Base-by-base conservation (phyloP, 2,797 vertebrate genomes). In the Potorous gilbertii region DNA sequence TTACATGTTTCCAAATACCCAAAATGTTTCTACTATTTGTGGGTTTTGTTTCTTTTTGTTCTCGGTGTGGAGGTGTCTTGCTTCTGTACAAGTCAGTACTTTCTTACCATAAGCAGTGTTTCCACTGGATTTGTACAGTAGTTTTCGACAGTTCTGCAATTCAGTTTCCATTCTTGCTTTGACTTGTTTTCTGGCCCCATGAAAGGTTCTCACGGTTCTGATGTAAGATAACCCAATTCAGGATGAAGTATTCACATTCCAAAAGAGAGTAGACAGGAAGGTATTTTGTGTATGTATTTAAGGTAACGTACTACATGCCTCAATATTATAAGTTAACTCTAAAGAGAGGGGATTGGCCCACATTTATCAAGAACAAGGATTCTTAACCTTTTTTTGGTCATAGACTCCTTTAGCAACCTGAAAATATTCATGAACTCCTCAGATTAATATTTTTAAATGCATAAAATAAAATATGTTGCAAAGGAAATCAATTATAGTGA, bases 21-120 rank as follows among this genome's bases (percentile, higher is more conserved):
- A 46, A 94, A 92, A 92, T 62, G 46, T 94, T 96, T 93, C 89
- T 55, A 91, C 50, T 89, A 31, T 74, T 92, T 55, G 54, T 28
- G 55, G 5, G 46, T 92, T 93, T 10, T 46, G 4, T 90, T 2
- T 90, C 34, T 87, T 87, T 87, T 27, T 50, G 21, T 87, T 50
- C 40, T 50, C 11, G 27, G 21, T 28, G 40, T 50, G 40, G 74
- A 46, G 0, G 21, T 81, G 74, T 81, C 74, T 8, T 81, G 40
- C 21, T 81, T 81, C 5, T 46, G 21, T 46, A 81, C 18, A 81
- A 24, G 18, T 40, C 66, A 40, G n/a, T 74, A 74, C 14, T 81
- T 46, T 81, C 74, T 81, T 46, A 46, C 40, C 4, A 3, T 46
- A 14, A 14, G 40, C 21, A 81, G n/a, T 81, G 18, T 81, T 81